Percentiles rank a stretch among this genome's conserved stretches.
These are phyloP conservation scores for Heterotis niloticus DNA, from an alignment of 2,113 vertebrate genomes.

Conservation along the genomic window DNA sequence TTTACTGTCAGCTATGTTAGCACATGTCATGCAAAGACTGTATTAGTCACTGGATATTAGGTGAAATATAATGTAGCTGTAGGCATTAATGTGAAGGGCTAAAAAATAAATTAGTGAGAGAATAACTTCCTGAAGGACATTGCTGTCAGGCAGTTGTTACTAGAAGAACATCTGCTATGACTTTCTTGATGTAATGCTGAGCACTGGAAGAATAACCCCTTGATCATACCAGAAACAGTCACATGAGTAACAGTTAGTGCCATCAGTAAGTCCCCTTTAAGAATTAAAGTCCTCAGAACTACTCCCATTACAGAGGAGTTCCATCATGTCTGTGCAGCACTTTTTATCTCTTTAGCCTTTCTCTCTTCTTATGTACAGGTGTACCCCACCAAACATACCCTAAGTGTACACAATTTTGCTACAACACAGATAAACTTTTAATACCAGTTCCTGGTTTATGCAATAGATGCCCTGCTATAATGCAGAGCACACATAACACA, in stretches of 20 bases:
- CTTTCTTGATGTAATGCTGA: neutral
- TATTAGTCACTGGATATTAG: neutral
- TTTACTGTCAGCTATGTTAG: neutral
- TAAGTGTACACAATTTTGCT: neutral
- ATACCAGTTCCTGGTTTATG: neutral
- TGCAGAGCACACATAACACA: neutral
- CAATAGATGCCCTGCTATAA: neutral
- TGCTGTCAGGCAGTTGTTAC: conserved; percentile 54
- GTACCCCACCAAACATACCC: neutral
- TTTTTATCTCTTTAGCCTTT: neutral
- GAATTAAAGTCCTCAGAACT: neutral
- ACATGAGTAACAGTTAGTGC: neutral
- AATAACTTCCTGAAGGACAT: conserved; percentile 38
- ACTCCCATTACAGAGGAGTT: neutral
- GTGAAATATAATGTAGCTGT: neutral
- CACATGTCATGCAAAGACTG: neutral
- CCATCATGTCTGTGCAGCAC: no score
- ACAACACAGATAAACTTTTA: neutral
- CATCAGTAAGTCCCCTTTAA: neutral
- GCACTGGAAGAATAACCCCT: neutral
- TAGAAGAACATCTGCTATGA: conserved; percentile 45
- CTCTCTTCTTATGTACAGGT: neutral
- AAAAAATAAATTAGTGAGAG: conserved; percentile 6
- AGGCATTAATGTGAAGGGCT: neutral
- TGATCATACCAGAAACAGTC: neutral